Evolutionary conservation across 2,888 invertebrate species (phyloP), one percentile per base, ranked within the genome.

Genomic region (Apamea crenata): DNA sequence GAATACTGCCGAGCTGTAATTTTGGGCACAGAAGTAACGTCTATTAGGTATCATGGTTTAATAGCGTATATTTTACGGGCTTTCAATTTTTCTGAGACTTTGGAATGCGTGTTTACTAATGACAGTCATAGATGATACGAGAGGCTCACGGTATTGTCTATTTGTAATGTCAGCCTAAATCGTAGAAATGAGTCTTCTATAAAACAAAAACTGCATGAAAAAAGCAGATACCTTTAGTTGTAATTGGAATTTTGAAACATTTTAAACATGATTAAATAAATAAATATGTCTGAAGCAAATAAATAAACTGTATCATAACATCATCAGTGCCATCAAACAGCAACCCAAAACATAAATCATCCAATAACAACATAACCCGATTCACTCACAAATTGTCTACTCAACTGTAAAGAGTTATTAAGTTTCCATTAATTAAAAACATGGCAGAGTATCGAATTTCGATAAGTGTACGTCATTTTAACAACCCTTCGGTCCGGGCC

Each of bases 401-500:
- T 67, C 56, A 47, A 69, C 69, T 77, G 77, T 78, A 32, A 79
- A 70, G 72, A 68, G 81, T 86, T 87, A 78, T 79, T 82, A 74
- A 79, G 77, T 78, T 74, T 61, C 78, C 87, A 88, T 89, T 89
- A 90, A 91, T 91, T 87, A 87, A 87, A 77, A 77, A 80, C 84
- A 71, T 79, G 82, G 79, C 69, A 67, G 66, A 47, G 80, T 75
- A 81, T 75, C 81, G 81, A 84, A 84, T 78, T 68, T 76, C 87
- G 89, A 92, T 90, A 87, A 90, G 91, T 91, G 89, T 50, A 68
- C 59, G 63, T 84, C 84, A 92, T 93, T 91, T 74, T 78, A 85
- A 82, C 86, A 89, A 85, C 88, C 89, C 87, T 90, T 87, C 82
- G 81, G 83, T 82, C 61, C 32, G 82, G 63, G 14, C 80, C 71